Conservation (phyloP, 2,888 invertebrate species). For the Celastrina argiolus region DNA sequence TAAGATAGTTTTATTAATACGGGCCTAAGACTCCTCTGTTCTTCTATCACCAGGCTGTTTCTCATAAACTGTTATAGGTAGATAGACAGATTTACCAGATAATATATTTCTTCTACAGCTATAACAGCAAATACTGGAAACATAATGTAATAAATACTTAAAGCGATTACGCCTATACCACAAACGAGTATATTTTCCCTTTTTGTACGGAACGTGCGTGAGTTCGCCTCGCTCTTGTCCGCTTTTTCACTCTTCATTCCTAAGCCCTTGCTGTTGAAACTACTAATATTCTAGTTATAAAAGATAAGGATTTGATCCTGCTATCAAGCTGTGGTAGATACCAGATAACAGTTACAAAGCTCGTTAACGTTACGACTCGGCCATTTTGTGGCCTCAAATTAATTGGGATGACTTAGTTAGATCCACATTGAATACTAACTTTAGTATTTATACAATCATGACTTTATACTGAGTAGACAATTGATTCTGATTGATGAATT, state of each 20-base stretch:
- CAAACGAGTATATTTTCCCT: too few species aligned
- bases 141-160: too few species aligned
- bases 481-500: neutral
- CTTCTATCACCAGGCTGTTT: too few species aligned
- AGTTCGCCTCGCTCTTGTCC: too few species aligned
- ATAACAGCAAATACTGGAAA: too few species aligned
- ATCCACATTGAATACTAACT: constrained; percentile 14
- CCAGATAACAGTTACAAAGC: constrained; percentile 13
- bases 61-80: too few species aligned
- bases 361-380: constrained; percentile 15
- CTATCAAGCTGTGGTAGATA: constrained; percentile 15
- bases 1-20: too few species aligned
- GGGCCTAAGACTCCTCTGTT: too few species aligned
- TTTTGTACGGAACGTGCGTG: too few species aligned
- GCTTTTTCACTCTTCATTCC: neutral
- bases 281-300: neutral
- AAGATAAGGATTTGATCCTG: constrained; percentile 5
- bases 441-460: neutral
- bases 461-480: neutral
- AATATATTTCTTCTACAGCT: too few species aligned
- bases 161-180: too few species aligned
- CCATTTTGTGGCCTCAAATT: constrained; percentile 21
- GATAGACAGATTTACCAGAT: too few species aligned
- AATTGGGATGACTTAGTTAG: constrained; percentile 6
- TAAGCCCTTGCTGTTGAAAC: neutral